A percentile compares a stretch with the other conserved stretches of the same genome.
Conservation (phyloP, 2,113 vertebrate species). For the Catharus minimus region DNA sequence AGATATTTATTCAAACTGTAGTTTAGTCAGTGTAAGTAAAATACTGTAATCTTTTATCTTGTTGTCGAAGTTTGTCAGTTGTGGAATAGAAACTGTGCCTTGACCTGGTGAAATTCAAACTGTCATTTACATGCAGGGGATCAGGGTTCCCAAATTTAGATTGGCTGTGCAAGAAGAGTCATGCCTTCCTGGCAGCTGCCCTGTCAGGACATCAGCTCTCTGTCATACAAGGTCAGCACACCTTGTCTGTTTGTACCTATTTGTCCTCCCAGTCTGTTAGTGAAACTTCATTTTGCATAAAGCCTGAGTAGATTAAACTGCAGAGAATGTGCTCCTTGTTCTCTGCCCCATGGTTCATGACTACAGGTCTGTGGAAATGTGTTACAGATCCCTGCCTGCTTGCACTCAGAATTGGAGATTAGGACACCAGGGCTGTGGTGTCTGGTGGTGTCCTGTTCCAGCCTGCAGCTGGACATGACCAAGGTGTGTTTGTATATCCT, state of each 20-base stretch:
- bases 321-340: neutral
- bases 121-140: neutral
- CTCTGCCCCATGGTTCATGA: neutral
- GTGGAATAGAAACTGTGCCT: neutral
- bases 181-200: neutral
- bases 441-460: neutral
- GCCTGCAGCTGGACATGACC: accelerated
- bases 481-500: neutral
- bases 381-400: neutral
- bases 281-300: neutral
- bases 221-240: neutral
- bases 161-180: neutral
- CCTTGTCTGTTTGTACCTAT: neutral
- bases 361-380: accelerated
- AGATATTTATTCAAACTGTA: neutral
- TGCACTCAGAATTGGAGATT: neutral
- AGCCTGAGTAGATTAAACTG: neutral
- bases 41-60: neutral
- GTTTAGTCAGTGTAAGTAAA: neutral
- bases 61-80: neutral
- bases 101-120: neutral
- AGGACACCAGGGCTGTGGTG: neutral
- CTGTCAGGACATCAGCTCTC: neutral
- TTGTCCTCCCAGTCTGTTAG: neutral
- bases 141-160: constrained; percentile 11